Conservation (phyloP, 2,888 invertebrate genomes). For the Eupithecia abbreviata region DNA sequence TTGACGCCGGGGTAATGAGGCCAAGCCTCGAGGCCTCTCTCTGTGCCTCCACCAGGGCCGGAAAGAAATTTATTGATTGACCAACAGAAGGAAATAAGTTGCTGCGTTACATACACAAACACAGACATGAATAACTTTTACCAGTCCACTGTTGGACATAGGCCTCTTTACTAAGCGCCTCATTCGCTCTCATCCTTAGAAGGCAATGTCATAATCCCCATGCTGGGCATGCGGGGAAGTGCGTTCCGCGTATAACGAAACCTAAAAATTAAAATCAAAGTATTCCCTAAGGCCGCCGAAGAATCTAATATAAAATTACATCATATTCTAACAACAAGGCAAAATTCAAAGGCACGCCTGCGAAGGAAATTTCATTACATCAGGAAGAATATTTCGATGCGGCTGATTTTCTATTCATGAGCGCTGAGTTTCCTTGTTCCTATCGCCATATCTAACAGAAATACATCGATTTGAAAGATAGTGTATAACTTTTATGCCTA, state of each 20-base stretch:
- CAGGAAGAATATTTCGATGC: slow-evolving; percentile 1
- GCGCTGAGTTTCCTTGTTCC: slow-evolving; percentile 1
- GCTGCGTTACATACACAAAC: too few relatives aligned
- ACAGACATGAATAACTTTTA: too few relatives aligned
- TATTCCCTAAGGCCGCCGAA: background rate
- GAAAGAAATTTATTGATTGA: too few relatives aligned
- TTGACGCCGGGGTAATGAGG: too few relatives aligned
- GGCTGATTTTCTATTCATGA: slow-evolving; percentile 21
- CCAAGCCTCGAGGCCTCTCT: too few relatives aligned
- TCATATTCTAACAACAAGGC: slow-evolving; percentile 4
- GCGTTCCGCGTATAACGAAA: background rate
- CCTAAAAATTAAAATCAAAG: background rate
- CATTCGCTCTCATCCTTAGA: too few relatives aligned
- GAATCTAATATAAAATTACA: slow-evolving; percentile 6
- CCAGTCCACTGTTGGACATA: background rate
- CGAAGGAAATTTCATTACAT: slow-evolving; percentile 15
- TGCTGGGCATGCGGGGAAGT: background rate
- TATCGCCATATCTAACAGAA: background rate
- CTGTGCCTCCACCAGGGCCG: too few relatives aligned
- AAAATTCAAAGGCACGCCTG: slow-evolving; percentile 7
- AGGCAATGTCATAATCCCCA: background rate
- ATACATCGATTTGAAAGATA: background rate
- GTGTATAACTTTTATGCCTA: too few relatives aligned
- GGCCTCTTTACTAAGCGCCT: background rate
- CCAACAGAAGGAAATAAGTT: background rate